Conservation (phyloP, 2,888 invertebrate genomes). For the Sesia apiformis region DNA sequence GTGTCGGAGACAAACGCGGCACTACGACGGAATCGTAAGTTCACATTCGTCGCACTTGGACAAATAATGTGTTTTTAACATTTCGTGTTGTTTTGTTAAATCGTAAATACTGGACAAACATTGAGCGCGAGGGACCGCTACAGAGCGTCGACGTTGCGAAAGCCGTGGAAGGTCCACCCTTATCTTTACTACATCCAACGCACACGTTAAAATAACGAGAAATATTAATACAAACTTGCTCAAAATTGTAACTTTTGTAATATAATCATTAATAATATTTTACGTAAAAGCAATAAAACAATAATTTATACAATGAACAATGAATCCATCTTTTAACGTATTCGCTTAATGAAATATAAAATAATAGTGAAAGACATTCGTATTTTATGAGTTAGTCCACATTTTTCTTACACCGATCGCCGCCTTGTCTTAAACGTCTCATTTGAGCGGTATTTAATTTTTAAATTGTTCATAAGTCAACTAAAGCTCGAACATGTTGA, state of each 20-base stretch:
- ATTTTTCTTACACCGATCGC: slow-evolving; percentile 31
- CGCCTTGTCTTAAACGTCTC: slow-evolving; percentile 54
- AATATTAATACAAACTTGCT: background rate
- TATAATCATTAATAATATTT: background rate
- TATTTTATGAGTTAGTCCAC: slow-evolving; percentile 18
- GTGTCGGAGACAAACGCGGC: slow-evolving; percentile 65
- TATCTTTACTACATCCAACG: background rate
- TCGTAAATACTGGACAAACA: slow-evolving; percentile 72
- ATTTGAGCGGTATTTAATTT: slow-evolving; percentile 67
- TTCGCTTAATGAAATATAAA: no score
- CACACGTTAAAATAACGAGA: background rate
- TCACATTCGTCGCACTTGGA: slow-evolving; percentile 69
- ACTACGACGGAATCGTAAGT: slow-evolving; percentile 57
- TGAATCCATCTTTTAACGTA: no score
- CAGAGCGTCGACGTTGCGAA: background rate
- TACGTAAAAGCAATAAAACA: background rate
- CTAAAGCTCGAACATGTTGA: slow-evolving; percentile 53
- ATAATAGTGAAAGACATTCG: no score
- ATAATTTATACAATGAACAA: no score
- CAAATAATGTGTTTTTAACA: slow-evolving; percentile 75
- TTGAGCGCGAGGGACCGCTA: slow-evolving; percentile 19
- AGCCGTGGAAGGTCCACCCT: background rate
- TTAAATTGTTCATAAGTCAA: slow-evolving; percentile 69
- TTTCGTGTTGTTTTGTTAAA: slow-evolving; percentile 74
- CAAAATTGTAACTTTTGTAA: background rate